phyloP scores from a whole-genome alignment of 2,888 invertebrate species.

The Rotaria macrura region DNA sequence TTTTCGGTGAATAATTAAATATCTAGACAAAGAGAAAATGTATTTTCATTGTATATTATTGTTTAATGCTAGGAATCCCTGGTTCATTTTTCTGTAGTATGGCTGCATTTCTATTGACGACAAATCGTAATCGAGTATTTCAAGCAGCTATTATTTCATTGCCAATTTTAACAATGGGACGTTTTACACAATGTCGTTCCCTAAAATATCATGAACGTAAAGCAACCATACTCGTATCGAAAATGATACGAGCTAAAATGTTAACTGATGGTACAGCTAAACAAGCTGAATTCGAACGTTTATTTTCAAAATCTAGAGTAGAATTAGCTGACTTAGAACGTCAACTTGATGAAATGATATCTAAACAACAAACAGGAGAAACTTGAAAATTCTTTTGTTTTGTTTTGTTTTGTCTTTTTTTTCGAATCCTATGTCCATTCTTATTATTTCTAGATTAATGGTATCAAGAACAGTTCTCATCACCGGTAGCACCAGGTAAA shows the following conservation, averaged over 20 bases:
- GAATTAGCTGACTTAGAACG: background rate
- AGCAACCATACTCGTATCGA: background rate
- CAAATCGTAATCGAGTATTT: background rate
- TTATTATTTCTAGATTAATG: background rate
- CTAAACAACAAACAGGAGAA: background rate
- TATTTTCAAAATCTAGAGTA: background rate
- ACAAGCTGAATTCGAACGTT: background rate
- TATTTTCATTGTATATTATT: too few species aligned
- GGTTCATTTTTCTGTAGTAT: background rate
- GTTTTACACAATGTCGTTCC: background rate
- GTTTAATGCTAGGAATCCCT: conserved; percentile 8
- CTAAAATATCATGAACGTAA: background rate
- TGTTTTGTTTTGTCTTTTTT: too few species aligned
- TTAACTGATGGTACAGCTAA: background rate
- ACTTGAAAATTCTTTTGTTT: background rate
- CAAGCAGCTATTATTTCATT: background rate
- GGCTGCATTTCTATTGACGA: background rate
- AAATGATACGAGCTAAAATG: background rate
- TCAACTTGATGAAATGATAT: background rate
- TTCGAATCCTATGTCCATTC: background rate
- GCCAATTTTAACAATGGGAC: background rate
- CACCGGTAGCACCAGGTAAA: background rate
- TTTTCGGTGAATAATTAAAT: background rate
- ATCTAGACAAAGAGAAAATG: too few species aligned
- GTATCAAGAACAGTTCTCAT: background rate